Base-by-base conservation (phyloP, 1,140 invertebrate genomes). In the Myzus persicae region DNA sequence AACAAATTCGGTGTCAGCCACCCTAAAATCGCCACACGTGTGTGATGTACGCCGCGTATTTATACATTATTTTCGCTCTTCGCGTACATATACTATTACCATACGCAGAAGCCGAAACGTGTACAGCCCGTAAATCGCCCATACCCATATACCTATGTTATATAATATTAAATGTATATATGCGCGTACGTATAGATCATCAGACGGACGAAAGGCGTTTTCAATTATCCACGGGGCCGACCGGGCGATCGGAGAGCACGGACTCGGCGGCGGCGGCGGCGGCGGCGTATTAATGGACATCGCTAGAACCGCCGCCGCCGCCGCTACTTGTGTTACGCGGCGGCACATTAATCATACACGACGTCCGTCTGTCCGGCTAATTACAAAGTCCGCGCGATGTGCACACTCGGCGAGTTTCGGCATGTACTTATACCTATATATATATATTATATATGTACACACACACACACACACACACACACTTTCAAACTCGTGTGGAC, bases 281-380 rank as follows among this genome's bases (percentile, higher is more conserved):
- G 46, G n/a, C 22, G 26, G 46, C 46, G 91, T 85, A 85, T 93
- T 93, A 84, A 85, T 93, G 91, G 91, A 85, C 81, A 42, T 85
- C 91, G 81, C 91, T 36, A 14, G 76, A n/a, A 82, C 24, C 87
- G 87, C 54, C 54, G 26, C 51, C 26, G 20, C 36, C 54, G 59
- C 42, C 26, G 91, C 91, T 54, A 93, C 91, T 93, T 38, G 91
- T 93, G 81, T 93, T 93, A 93, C 91, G 91, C 91, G 91, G 87
- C 46, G 31, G 81, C 81, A 54, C 91, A 93, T 93, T 93, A 93
- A 93, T 93, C 91, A 93, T 85, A 93, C 46, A 84, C 91, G 81
- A 24, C 91, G 91, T 26, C 44, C 76, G 91, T 67, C 90, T n/a
- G 91, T 92, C 91, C 91, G 44, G 44, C 91, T 85, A 85, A 93